Evolutionary conservation across 1,140 invertebrate species (phyloP).

Genomic region (Spodoptera litura): DNA sequence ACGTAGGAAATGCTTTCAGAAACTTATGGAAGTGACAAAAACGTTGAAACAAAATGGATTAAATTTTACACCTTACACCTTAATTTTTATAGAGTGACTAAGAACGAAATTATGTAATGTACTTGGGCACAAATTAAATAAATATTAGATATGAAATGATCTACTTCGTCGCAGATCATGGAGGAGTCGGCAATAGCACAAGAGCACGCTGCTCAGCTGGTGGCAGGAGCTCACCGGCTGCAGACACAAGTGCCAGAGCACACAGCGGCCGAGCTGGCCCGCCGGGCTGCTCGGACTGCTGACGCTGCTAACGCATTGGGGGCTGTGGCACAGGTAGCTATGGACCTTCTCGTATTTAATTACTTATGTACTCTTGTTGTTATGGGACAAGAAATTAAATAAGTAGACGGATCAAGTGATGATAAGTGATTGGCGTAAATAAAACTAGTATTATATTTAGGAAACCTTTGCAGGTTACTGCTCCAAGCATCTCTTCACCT

Average conservation of each 20-base stretch:
- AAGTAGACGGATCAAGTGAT: too few species aligned
- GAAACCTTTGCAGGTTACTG: constrained; percentile 2
- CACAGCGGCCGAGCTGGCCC: background rate
- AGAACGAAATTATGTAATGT: too few species aligned
- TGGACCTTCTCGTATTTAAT: background rate
- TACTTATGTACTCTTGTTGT: too few species aligned
- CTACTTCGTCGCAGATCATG: background rate
- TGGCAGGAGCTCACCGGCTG: background rate
- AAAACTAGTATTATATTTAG: background rate
- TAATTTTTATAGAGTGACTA: too few species aligned
- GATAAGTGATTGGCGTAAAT: background rate
- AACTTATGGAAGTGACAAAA: too few species aligned
- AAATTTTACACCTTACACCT: too few species aligned
- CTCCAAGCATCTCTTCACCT: background rate
- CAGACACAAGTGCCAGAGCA: background rate
- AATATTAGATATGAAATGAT: too few species aligned
- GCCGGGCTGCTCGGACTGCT: background rate
- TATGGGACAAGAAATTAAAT: too few species aligned
- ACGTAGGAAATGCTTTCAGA: too few species aligned
- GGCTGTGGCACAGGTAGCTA: constrained; percentile 1
- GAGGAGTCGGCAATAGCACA: background rate
- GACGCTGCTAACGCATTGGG: background rate
- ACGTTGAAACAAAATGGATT: too few species aligned
- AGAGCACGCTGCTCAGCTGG: background rate
- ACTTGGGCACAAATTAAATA: too few species aligned